A percentile compares a stretch with the other conserved stretches of the same genome.
Conservation (phyloP, 2,888 invertebrate species). For the Lumbricus terrestris region DNA sequence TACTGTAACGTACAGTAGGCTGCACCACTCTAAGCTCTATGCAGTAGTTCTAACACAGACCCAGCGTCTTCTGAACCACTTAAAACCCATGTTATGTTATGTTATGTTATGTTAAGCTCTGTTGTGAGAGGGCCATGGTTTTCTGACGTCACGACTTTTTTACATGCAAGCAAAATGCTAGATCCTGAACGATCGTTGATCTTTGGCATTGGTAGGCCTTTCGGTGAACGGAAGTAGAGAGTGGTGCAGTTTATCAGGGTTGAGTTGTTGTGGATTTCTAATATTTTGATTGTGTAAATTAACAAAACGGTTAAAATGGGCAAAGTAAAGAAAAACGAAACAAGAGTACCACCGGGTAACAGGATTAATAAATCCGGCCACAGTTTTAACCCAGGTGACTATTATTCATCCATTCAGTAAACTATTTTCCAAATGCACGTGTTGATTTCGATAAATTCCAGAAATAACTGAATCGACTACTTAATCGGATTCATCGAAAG, state of each 20-base stretch:
- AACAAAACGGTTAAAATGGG: background rate
- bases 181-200: too few relatives aligned
- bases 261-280: background rate
- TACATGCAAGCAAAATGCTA: too few relatives aligned
- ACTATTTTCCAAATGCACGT: background rate
- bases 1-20: too few relatives aligned
- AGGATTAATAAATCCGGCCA: conserved; percentile 61
- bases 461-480: too few relatives aligned
- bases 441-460: background rate
- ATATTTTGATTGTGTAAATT: background rate
- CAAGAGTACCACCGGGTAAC: conserved; percentile 5
- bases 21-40: too few relatives aligned
- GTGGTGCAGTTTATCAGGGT: background rate
- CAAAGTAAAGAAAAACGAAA: background rate
- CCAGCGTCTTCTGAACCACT: too few relatives aligned
- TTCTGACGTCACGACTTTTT: too few relatives aligned
- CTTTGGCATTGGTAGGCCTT: background rate
- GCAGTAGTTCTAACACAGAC: too few relatives aligned
- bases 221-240: background rate
- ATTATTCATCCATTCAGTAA: background rate
- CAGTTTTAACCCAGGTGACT: conserved; percentile 86
- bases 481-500: too few relatives aligned
- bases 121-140: too few relatives aligned
- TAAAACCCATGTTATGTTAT: too few relatives aligned
- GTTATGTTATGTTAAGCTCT: too few relatives aligned